Percentiles rank a stretch among this genome's conserved stretches.
These are phyloP conservation scores for Petrocephalus sullivani DNA, from an alignment of 2,797 vertebrate genomes.

Conservation along the genomic window DNA sequence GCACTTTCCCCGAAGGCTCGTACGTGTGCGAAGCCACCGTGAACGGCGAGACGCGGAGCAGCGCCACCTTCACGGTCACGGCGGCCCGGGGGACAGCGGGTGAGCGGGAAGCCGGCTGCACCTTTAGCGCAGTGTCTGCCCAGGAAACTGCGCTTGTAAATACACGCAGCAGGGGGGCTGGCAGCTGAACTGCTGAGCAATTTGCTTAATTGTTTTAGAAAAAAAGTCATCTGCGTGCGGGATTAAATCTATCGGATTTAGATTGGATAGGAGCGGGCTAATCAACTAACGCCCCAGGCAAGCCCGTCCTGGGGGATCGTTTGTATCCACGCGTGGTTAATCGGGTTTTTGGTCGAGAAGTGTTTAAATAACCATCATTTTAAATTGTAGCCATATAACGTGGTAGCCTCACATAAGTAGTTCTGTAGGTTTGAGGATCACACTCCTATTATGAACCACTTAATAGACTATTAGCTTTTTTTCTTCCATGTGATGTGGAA, in stretches of 20 bases:
- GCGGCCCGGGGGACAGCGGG: conserved; percentile 58
- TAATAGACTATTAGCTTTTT: neutral
- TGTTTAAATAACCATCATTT: neutral
- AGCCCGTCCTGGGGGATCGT: neutral
- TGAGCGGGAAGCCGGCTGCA: neutral
- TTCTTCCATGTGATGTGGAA: neutral
- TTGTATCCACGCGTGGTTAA: neutral
- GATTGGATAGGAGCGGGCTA: neutral
- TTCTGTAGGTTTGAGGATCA: neutral
- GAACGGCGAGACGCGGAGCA: conserved; percentile 54
- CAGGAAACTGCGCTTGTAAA: neutral
- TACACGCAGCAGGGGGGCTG: neutral
- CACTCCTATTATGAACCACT: neutral
- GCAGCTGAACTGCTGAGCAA: neutral
- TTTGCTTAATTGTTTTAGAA: neutral
- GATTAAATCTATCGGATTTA: neutral
- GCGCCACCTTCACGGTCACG: conserved; percentile 70
- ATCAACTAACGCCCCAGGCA: neutral
- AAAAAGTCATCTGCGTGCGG: neutral
- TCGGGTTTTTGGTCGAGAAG: neutral
- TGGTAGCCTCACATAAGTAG: neutral
- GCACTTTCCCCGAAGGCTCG: conserved; percentile 59
- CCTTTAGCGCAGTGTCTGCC: neutral
- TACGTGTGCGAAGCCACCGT: conserved; percentile 76
- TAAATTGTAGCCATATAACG: neutral